Evolutionary conservation across 2,113 vertebrate species (phyloP).

Genomic region (Platichthys flesus): DNA sequence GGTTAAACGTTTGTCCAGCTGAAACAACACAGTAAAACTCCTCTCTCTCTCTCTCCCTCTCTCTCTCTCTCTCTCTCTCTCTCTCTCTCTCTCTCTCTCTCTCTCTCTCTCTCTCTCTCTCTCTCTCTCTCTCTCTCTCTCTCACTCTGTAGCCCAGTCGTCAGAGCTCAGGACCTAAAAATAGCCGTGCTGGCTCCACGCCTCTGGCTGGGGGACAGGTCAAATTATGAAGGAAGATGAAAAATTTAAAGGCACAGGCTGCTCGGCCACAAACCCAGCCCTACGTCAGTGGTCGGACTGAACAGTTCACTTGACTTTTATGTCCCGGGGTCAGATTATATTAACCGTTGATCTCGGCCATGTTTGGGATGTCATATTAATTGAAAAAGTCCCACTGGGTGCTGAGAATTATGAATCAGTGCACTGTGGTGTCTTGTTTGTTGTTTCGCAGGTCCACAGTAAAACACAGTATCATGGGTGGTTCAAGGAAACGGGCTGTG

Average conservation of each 20-base stretch:
- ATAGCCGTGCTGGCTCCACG: conserved; percentile 81
- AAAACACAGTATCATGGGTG: conserved; percentile 19
- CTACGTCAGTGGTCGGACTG: conserved; percentile 72
- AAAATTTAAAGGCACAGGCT: conserved; percentile 84
- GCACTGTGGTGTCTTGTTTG: conserved; percentile 25
- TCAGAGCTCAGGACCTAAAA: conserved; percentile 80
- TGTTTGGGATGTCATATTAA: conserved; percentile 36
- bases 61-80: conserved; percentile 74
- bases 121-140: conserved; percentile 73
- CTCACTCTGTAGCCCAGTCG: conserved; percentile 73
- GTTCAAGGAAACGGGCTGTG: conserved; percentile 48
- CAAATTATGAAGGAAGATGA: conserved; percentile 86
- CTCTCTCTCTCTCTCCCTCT: conserved; percentile 71
- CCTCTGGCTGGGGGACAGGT: conserved; percentile 84
- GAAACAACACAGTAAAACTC: conserved; percentile 82
- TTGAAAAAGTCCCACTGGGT: conserved; percentile 23
- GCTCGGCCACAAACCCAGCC: conserved; percentile 70
- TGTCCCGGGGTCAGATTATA: conserved; percentile 57
- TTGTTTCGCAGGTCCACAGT: conserved; percentile 13
- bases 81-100: conserved; percentile 72
- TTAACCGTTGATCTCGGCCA: conserved; percentile 41
- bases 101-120: conserved; percentile 74
- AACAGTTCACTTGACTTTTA: conserved; percentile 73
- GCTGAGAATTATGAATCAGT: conserved; percentile 7
- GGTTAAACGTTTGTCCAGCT: conserved; percentile 83